Evolutionary conservation across 2,888 invertebrate species (phyloP), one percentile per base, ranked within the genome.

Genomic region (Prosopocoilus inquinatus): DNA sequence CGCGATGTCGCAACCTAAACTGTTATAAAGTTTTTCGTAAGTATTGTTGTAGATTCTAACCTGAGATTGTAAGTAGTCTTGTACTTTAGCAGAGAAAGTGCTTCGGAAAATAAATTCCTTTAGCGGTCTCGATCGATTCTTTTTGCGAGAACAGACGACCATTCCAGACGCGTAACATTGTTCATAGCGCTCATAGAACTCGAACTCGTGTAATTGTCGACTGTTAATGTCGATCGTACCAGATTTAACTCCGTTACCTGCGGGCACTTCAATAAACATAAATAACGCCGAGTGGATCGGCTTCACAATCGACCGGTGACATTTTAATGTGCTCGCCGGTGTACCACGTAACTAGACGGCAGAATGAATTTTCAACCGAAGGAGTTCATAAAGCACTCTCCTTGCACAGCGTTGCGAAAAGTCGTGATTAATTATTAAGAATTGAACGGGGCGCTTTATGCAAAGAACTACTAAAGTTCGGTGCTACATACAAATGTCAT

Each of bases 201-300:
- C 41, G 41, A 15, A 41, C 41, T 41, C 16, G 41, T 41, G 41
- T 41, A 41, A 41, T 11, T 41, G 41, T 15, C 41, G 16, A 15
- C 16, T 15, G 41, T 15, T 41, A 41, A 41, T 41, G 12, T 15
- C 9, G 12, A 41, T 16, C 12, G 12, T 16, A 41, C 12, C 41
- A 41, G 41, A 41, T 41, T 41, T 41, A 41, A 41, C 41, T 41
- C 41, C 16, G 16, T 41, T 41, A 41, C 15, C 11, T 11, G 15
- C 41, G 9, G 39, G 41, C 41, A 15, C 41, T 11, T 13, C 41
- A 9, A 41, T 41, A 41, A 41, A 13, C 41, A 41, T 41, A 41
- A 41, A 41, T 41, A 41, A 13, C 15, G 15, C 16, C n/a, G 15
- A 41, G 15, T 41, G 13, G 41, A 41, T 41, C 41, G 41, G 41